These are phyloP conservation scores for Trididemnum miniatum DNA, from an alignment of 23 tunicate species.

Conservation along the genomic window DNA sequence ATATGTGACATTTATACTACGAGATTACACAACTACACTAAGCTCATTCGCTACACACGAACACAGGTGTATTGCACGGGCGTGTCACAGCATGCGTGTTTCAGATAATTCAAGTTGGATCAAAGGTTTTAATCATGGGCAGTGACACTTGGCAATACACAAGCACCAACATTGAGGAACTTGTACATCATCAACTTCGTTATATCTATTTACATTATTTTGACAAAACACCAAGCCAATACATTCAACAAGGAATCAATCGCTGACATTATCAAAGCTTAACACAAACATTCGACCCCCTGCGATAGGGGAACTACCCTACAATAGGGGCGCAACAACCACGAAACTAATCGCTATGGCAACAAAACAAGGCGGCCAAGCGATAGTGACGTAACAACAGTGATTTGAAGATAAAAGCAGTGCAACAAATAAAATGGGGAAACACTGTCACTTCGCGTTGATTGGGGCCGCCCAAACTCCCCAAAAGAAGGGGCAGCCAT, in stretches of 20 bases:
- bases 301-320: too few species aligned
- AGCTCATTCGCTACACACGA: background rate
- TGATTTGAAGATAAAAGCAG: constrained; percentile 27
- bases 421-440: constrained; percentile 15
- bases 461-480: background rate
- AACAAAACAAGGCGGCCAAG: background rate
- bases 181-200: background rate
- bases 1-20: background rate
- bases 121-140: background rate
- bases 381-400: constrained; percentile 12
- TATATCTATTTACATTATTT: background rate
- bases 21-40: too few species aligned
- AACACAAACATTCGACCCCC: background rate
- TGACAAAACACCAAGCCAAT: background rate
- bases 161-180: background rate
- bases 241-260: background rate
- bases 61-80: background rate
- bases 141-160: background rate
- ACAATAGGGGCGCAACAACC: background rate
- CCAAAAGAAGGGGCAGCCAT: background rate
- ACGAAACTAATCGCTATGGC: background rate
- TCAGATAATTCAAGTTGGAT: too few species aligned
- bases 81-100: background rate
- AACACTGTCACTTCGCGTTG: constrained; percentile 2
- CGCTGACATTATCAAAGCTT: background rate